Percentiles rank a stretch among this genome's conserved stretches.
Evolutionary conservation across 2,113 vertebrate species (phyloP).

Genomic region (Bubo scandiacus): DNA sequence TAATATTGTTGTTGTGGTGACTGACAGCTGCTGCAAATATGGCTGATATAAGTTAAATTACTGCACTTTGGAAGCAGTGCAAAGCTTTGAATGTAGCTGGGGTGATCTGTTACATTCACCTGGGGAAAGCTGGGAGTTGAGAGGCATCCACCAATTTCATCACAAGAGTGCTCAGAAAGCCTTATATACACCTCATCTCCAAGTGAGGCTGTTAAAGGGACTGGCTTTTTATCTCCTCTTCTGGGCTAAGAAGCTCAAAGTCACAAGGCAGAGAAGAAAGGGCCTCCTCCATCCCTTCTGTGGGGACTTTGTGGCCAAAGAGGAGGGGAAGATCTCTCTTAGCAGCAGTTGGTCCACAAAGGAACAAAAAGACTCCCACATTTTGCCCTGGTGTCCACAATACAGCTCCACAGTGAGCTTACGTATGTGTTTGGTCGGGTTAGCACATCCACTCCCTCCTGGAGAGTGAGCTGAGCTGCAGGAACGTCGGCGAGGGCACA

Average conservation of each 20-base stretch:
- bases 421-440: rapidly evolving
- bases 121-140: not conserved
- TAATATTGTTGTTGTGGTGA: slow-evolving; percentile 56
- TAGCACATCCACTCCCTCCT: not conserved
- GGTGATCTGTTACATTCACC: not conserved
- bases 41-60: not conserved
- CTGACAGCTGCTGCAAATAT: slow-evolving; percentile 58
- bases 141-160: not conserved
- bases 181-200: not conserved
- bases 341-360: rapidly evolving
- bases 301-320: not conserved
- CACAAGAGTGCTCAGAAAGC: not conserved
- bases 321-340: not conserved
- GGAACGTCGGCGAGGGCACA: rapidly evolving
- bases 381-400: not conserved
- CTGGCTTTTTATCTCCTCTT: too few species aligned
- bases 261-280: not conserved
- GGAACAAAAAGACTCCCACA: rapidly evolving
- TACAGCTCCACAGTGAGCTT: not conserved
- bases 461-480: rapidly evolving
- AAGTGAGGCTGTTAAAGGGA: not conserved
- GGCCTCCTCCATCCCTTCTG: not conserved
- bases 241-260: not conserved
- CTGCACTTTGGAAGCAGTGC: not conserved
- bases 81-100: not conserved